phyloP scores from a whole-genome alignment of 1,140 invertebrate species.

The Reticulitermes speratus region DNA sequence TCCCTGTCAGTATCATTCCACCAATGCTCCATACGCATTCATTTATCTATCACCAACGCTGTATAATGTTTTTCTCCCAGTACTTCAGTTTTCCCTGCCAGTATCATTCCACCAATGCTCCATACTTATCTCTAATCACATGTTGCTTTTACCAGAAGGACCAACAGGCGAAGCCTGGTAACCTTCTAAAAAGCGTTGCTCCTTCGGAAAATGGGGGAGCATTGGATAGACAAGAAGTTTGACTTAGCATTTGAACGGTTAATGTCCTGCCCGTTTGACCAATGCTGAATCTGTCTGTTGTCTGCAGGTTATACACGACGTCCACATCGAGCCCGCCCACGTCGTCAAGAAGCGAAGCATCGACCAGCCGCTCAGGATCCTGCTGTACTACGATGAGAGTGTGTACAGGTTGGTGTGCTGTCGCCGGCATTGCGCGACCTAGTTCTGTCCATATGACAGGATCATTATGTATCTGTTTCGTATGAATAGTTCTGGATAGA shows the following conservation, averaged over 20 bases:
- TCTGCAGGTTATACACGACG: slow-evolving; percentile 76
- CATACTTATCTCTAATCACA: too few relatives aligned
- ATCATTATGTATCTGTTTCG: not conserved
- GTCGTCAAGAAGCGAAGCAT: slow-evolving; percentile 79
- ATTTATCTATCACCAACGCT: too few relatives aligned
- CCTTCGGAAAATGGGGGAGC: not conserved
- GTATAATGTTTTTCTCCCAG: too few relatives aligned
- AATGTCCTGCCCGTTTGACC: not conserved
- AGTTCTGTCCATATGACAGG: not conserved
- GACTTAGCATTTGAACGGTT: too few relatives aligned
- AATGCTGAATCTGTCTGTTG: not conserved
- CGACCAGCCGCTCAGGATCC: slow-evolving; percentile 82
- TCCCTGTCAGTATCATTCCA: too few relatives aligned
- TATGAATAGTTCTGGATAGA: not conserved
- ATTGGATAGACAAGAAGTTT: too few relatives aligned
- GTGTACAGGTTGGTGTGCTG: slow-evolving; percentile 71
- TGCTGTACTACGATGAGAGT: slow-evolving; percentile 86
- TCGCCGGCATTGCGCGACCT: not conserved
- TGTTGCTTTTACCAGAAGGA: too few relatives aligned
- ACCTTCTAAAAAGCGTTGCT: slow-evolving; percentile 12
- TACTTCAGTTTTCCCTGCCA: too few relatives aligned
- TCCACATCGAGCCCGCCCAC: slow-evolving; percentile 76
- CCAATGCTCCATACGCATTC: too few relatives aligned
- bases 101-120: too few relatives aligned
- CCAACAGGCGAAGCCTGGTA: too few relatives aligned